Percentiles rank a stretch among this genome's conserved stretches.
Conservation (phyloP, 2,113 vertebrate species). For the Morphnarchus princeps region DNA sequence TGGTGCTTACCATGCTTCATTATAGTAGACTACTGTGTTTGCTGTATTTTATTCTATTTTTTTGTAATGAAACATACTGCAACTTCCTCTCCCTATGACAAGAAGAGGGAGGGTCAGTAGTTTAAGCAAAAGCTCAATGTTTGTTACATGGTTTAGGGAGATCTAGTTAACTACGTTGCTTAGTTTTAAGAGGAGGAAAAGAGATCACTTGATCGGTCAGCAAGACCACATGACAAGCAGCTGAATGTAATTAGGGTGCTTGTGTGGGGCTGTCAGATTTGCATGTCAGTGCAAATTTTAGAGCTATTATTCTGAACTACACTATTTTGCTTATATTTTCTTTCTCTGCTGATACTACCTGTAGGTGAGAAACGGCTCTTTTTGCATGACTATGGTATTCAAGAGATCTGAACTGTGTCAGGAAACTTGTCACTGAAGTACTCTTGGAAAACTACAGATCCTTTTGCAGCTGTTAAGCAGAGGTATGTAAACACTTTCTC, state of each 20-base stretch:
- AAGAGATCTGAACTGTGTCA: not conserved
- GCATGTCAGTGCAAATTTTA: not conserved
- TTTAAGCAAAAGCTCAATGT: not conserved
- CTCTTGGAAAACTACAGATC: not conserved
- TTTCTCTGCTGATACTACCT: not conserved
- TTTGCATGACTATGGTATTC: constrained; percentile 43
- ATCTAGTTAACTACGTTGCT: not conserved
- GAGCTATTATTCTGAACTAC: not conserved
- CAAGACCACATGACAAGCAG: constrained; percentile 82
- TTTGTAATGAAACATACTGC: not conserved
- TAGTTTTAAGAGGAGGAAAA: constrained; percentile 12
- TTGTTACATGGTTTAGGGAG: not conserved
- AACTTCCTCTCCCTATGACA: not conserved
- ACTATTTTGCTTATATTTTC: not conserved
- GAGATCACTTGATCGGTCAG: constrained; percentile 74
- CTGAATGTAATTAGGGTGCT: constrained; percentile 79
- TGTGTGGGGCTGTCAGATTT: constrained; percentile 18
- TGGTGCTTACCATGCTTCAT: not conserved
- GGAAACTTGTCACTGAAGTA: not conserved
- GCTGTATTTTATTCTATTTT: not conserved
- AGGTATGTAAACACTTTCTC: constrained; percentile 27
- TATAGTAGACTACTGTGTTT: not conserved
- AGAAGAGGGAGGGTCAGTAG: not conserved
- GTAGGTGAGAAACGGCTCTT: constrained; percentile 12
- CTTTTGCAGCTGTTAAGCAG: not conserved